phyloP scores from a whole-genome alignment of 2,113 vertebrate species.

The Psophia crepitans region DNA sequence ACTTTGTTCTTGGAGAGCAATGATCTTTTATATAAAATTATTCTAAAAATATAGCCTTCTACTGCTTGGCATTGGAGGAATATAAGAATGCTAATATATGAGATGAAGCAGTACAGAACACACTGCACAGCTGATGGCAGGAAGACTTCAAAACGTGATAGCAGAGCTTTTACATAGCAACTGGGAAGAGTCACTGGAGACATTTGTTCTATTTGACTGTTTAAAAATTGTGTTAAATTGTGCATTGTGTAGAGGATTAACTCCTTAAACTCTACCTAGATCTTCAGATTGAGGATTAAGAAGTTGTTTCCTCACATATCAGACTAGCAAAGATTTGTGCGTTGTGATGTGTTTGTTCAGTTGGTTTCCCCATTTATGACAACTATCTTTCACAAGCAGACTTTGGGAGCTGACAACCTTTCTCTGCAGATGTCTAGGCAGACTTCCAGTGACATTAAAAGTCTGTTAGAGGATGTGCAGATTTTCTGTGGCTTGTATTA shows the following conservation, averaged over 20 bases:
- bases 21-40: not conserved
- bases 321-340: not conserved
- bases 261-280: not conserved
- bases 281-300: not conserved
- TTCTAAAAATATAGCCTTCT: not conserved
- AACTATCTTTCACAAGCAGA: not conserved
- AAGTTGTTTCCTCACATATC: not conserved
- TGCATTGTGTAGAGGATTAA: not conserved
- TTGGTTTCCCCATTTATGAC: not conserved
- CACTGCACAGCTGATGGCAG: not conserved
- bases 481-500: not conserved
- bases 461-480: not conserved
- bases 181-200: not conserved
- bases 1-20: not conserved
- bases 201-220: not conserved
- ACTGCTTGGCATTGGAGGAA: not conserved
- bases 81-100: not conserved
- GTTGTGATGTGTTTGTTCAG: not conserved
- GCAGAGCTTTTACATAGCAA: not conserved
- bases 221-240: not conserved
- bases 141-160: not conserved
- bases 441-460: not conserved
- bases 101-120: not conserved
- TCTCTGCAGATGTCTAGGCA: not conserved
- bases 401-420: not conserved